Evolutionary conservation across 2,113 vertebrate species (phyloP).

Genomic region (Cyprinodon variegatus): DNA sequence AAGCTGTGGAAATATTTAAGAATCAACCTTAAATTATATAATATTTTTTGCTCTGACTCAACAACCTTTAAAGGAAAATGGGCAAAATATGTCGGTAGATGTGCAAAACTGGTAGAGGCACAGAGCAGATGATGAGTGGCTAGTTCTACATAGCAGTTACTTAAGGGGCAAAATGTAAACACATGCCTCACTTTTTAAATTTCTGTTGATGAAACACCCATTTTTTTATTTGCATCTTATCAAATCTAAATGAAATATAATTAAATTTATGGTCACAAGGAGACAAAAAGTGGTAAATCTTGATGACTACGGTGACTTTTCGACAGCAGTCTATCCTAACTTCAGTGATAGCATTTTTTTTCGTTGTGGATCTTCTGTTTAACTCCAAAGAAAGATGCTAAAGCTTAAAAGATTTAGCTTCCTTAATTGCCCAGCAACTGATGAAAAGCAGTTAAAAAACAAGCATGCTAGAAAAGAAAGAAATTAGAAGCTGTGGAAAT

Average conservation of each 20-base stretch:
- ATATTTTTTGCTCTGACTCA: too few relatives aligned
- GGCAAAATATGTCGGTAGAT: too few relatives aligned
- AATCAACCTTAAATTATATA: too few relatives aligned
- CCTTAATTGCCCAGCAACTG: conserved; percentile 80
- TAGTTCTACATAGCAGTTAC: background rate
- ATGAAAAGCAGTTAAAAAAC: conserved; percentile 66
- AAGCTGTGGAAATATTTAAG: too few relatives aligned
- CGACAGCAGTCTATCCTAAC: background rate
- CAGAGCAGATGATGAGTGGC: too few relatives aligned
- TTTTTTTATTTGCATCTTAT: background rate
- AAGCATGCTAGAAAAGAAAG: conserved; percentile 3
- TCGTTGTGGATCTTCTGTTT: conserved; percentile 24
- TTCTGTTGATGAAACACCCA: too few relatives aligned
- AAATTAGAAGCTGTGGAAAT: conserved; percentile 8
- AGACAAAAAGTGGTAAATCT: background rate
- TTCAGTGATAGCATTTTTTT: conserved; percentile 28
- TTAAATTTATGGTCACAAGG: background rate
- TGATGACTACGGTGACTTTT: background rate
- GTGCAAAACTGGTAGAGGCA: too few relatives aligned
- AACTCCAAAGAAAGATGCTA: conserved; percentile 29
- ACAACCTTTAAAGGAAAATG: too few relatives aligned
- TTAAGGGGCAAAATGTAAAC: background rate
- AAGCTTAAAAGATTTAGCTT: conserved; percentile 81
- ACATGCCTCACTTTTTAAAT: background rate
- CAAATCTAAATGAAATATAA: background rate